Percentiles rank a stretch among this genome's conserved stretches.
Conservation (phyloP, 2,797 vertebrate species). For the Prionace glauca region DNA sequence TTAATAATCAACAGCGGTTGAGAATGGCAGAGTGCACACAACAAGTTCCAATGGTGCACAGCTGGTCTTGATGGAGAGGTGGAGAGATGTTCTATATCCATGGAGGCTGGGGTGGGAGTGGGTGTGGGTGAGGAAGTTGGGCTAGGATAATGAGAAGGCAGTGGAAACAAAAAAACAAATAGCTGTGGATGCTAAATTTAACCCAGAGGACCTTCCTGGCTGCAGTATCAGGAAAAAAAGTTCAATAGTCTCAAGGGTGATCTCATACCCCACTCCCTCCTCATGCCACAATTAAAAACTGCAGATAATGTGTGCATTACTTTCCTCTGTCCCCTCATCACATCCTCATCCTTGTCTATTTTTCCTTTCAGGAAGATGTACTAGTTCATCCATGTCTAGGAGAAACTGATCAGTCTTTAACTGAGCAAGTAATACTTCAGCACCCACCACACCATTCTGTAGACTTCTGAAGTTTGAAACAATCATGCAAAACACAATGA, state of each 20-base stretch:
- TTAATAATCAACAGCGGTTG: not conserved
- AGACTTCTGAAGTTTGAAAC: not conserved
- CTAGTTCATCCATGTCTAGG: not conserved
- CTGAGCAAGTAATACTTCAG: not conserved
- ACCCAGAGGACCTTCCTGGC: too few species aligned
- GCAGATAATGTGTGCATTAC: not conserved
- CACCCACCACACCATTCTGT: not conserved
- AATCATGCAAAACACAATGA: not conserved
- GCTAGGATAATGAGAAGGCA: not conserved
- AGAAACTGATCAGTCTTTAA: not conserved
- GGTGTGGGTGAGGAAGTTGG: not conserved
- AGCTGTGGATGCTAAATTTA: not conserved
- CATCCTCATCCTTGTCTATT: not conserved
- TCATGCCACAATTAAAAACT: not conserved
- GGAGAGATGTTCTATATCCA: not conserved
- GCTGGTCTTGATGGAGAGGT: not conserved
- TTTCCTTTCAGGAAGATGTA: not conserved
- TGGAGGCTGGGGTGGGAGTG: not conserved
- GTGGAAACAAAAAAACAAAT: not conserved
- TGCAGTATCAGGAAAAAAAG: too few species aligned
- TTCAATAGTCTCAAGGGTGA: too few species aligned
- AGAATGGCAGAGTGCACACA: not conserved
- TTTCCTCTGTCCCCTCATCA: not conserved
- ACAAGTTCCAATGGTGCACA: not conserved
- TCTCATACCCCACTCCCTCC: not conserved